Evolutionary conservation across 2,797 vertebrate genomes (phyloP).

Genomic region (Xiphophorus birchmanni): DNA sequence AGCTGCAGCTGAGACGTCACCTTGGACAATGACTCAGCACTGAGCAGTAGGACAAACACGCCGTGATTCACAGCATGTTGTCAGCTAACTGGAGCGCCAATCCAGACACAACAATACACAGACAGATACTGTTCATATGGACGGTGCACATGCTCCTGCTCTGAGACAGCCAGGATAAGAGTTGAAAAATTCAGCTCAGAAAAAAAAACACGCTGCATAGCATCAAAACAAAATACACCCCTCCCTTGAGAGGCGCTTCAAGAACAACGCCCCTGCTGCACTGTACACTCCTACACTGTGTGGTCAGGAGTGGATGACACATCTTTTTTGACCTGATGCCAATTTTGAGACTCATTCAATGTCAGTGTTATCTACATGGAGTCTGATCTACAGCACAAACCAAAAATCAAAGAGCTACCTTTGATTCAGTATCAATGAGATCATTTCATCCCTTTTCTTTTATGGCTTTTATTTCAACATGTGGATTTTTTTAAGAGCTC

Average conservation of each 20-base stretch:
- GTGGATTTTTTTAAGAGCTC: not conserved
- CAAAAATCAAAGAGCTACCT: not conserved
- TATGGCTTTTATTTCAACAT: not conserved
- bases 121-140: not conserved
- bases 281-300: too few relatives aligned
- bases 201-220: not conserved
- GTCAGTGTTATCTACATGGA: not conserved
- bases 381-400: not conserved
- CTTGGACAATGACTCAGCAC: conserved; percentile 36
- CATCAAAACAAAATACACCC: not conserved
- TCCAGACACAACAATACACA: conserved; percentile 6
- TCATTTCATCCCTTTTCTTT: not conserved
- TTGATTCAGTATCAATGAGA: not conserved
- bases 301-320: too few relatives aligned
- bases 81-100: conserved; percentile 23
- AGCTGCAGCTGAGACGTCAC: conserved; percentile 38
- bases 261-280: not conserved
- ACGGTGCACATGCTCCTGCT: not conserved
- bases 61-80: conserved; percentile 43
- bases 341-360: not conserved
- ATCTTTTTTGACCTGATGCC: not conserved
- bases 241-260: not conserved
- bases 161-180: not conserved
- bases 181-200: not conserved
- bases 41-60: conserved; percentile 34